A percentile compares a stretch with the other conserved stretches of the same genome.
These are phyloP conservation scores for Malurus elegans DNA, from an alignment of 2,113 vertebrate species.

Conservation along the genomic window DNA sequence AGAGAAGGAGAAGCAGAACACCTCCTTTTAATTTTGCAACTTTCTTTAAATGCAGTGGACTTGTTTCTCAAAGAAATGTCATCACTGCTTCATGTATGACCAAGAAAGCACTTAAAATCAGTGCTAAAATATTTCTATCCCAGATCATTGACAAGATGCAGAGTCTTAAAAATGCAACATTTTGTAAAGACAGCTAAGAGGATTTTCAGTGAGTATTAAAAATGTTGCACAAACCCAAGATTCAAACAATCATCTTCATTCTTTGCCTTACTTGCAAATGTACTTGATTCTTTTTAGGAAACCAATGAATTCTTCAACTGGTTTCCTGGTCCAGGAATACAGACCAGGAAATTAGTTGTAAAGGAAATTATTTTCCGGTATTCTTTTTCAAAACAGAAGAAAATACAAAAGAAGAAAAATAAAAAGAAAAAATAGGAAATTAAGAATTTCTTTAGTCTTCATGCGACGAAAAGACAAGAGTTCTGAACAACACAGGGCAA, in stretches of 20 bases:
- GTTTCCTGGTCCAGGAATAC: background rate
- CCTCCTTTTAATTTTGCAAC: background rate
- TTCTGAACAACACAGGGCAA: background rate
- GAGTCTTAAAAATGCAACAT: background rate
- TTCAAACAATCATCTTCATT: background rate
- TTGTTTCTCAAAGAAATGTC: background rate
- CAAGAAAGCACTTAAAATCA: background rate
- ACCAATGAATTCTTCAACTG: background rate
- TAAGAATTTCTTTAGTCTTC: background rate
- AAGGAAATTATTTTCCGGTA: background rate
- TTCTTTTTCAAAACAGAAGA: background rate
- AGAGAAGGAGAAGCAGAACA: background rate
- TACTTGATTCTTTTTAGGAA: background rate
- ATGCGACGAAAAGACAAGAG: background rate
- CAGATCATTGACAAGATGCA: background rate
- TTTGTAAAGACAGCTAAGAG: background rate
- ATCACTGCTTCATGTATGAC: background rate
- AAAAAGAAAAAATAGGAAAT: background rate
- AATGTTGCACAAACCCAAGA: background rate
- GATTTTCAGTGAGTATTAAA: background rate
- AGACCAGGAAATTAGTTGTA: background rate
- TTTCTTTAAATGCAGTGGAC: background rate
- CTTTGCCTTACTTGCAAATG: background rate
- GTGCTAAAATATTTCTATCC: background rate
- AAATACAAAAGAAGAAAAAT: background rate